Evolutionary conservation across 2,888 invertebrate genomes (phyloP), one percentile per base, ranked within the genome.

Genomic region (Synergus umbraculus): DNA sequence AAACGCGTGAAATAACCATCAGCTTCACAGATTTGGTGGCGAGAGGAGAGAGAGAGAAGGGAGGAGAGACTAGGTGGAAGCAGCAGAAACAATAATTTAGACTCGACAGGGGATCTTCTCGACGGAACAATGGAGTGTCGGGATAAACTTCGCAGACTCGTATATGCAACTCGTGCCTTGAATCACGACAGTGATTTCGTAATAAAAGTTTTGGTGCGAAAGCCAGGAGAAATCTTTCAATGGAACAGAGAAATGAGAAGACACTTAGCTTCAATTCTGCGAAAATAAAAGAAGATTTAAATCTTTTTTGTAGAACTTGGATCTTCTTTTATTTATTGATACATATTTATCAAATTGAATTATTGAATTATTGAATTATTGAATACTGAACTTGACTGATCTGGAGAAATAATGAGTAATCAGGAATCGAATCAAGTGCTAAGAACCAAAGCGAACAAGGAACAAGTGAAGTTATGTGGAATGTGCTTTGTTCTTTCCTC

Each of bases 401-500:
- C 85, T 81, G 86, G 85, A 83, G 83, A 88, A 86, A 83, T 87
- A 86, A 84, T 49, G 22, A 69, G 49, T 87, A 87, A 87, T 84
- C 85, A 87, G 82, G 86, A 87, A 87, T 87, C 85, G 85, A 88
- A 85, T 85, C 83, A 85, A 87, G 86, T 83, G 82, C 67, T 78
- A 77, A 79, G 82, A 79, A 80, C 80, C 81, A 83, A 81, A 78
- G 78, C 82, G 83, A 84, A 88, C 88, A 88, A 87, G 88, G 85
- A 89, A 90, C 90, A 90, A 90, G 90, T 89, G 87, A 88, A 85
- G 84, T 87, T 83, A 87, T 83, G 88, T 85, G 89, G 90, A 91
- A 91, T 91, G 90, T 83, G 87, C 91, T 91, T 91, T 91, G 91
- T 91, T 91, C 88, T 81, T 82, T 79, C 81, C 78, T 89, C 87